phyloP scores from a whole-genome alignment of 2,888 invertebrate species.

The Holacanthella duospinosa region DNA sequence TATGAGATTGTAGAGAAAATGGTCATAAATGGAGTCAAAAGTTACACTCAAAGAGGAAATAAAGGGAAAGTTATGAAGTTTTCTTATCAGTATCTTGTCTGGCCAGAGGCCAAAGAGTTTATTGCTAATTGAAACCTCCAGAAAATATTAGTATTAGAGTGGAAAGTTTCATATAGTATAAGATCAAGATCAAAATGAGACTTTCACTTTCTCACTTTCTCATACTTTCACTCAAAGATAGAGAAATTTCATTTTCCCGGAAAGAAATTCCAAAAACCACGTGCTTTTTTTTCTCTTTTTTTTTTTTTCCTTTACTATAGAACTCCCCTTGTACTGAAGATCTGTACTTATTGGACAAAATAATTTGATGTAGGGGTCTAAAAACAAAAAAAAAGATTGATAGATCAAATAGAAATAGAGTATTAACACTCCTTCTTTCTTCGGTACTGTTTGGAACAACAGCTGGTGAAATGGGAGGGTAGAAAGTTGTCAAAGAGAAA shows the following conservation, averaged over 20 bases:
- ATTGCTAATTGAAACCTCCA: constrained; percentile 1
- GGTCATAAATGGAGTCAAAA: background rate
- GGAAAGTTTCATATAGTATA: too few species aligned
- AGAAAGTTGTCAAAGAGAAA: background rate
- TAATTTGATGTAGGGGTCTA: too few species aligned
- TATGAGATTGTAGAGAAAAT: background rate
- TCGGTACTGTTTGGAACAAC: background rate
- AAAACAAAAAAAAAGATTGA: background rate
- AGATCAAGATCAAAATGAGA: too few species aligned
- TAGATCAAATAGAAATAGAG: background rate
- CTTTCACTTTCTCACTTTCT: too few species aligned
- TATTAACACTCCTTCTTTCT: background rate
- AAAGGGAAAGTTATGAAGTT: background rate
- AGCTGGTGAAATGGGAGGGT: background rate
- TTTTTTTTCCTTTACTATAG: background rate
- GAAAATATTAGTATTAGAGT: too few species aligned
- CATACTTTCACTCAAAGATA: too few species aligned
- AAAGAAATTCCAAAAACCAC: too few species aligned
- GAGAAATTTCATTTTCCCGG: too few species aligned
- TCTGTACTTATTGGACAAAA: too few species aligned
- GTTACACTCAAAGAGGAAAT: background rate
- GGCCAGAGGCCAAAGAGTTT: background rate
- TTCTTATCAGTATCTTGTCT: background rate
- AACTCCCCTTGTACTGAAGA: background rate
- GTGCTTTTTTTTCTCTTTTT: too few species aligned